Evolutionary conservation across 1,140 invertebrate genomes (phyloP).

Genomic region (Drosophila baimaii): DNA sequence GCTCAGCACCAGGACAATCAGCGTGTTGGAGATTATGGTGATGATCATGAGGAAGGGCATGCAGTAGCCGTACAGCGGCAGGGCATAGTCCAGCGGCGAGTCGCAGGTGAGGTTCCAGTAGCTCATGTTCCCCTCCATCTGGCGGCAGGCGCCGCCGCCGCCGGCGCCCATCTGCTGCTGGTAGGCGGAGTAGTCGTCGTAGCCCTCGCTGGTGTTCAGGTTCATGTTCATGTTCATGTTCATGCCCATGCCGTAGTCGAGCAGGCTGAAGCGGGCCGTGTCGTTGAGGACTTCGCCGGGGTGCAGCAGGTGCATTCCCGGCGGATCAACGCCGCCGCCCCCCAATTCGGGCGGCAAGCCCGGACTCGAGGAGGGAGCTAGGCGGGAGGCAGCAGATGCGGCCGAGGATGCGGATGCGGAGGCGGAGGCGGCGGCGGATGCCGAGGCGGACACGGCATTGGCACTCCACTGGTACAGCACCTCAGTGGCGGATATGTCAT

Average conservation of each 20-base stretch:
- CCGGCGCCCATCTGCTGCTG: constrained; percentile 48
- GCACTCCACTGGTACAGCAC: constrained; percentile 64
- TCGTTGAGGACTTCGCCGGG: constrained; percentile 29
- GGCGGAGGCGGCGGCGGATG: constrained; percentile 10
- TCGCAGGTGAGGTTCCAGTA: constrained; percentile 83
- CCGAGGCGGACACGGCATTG: constrained; percentile 23
- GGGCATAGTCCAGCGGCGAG: constrained; percentile 66
- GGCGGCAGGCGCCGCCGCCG: constrained; percentile 34
- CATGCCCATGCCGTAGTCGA: constrained; percentile 58
- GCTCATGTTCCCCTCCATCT: constrained; percentile 44
- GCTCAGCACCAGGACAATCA: constrained; percentile 92
- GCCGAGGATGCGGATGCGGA: too few species aligned
- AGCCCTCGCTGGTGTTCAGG: constrained; percentile 15
- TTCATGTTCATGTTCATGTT: constrained; percentile 47
- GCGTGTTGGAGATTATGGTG: constrained; percentile 95
- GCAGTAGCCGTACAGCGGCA: constrained; percentile 79
- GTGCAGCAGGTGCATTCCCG: neutral
- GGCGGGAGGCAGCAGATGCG: constrained; percentile 35
- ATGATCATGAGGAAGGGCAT: constrained; percentile 92
- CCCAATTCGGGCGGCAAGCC: constrained; percentile 7
- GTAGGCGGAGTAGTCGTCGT: constrained; percentile 51
- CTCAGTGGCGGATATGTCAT: constrained; percentile 47
- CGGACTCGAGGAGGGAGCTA: constrained; percentile 33
- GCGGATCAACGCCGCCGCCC: neutral
- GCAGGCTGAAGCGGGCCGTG: constrained; percentile 37